A percentile compares a stretch with the other conserved stretches of the same genome.
Conservation (phyloP, 2,113 vertebrate genomes). For the Empidonax alnorum region DNA sequence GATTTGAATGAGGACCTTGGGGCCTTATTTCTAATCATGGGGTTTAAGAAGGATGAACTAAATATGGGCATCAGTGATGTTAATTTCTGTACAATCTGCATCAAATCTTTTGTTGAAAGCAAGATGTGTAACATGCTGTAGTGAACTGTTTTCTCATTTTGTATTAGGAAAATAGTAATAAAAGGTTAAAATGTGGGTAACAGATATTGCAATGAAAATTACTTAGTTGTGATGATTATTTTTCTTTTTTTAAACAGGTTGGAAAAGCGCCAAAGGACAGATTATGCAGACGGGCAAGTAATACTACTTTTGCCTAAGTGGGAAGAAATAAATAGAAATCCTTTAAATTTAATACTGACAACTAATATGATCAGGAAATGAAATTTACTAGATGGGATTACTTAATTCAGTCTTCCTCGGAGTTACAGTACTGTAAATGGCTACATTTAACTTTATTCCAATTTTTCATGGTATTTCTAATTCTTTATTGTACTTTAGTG, state of each 20-base stretch:
- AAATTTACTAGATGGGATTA: not conserved
- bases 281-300: slow-evolving; percentile 90
- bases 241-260: slow-evolving; percentile 78
- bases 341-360: not conserved
- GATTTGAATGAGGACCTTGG: not conserved
- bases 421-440: not conserved
- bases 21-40: not conserved
- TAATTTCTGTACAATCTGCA: not conserved
- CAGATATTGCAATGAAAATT: not conserved
- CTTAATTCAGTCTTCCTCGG: not conserved
- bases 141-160: not conserved
- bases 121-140: not conserved
- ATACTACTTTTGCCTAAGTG: not conserved
- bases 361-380: not conserved
- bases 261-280: slow-evolving; percentile 97
- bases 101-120: not conserved
- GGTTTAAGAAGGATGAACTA: not conserved
- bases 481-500: not conserved
- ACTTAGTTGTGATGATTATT: not conserved
- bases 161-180: not conserved
- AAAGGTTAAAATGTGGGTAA: not conserved
- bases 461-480: not conserved
- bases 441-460: not conserved
- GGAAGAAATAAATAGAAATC: not conserved
- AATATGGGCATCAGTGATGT: not conserved